Conservation (phyloP, 1,140 invertebrate species). For the Zaprionus inermis region DNA sequence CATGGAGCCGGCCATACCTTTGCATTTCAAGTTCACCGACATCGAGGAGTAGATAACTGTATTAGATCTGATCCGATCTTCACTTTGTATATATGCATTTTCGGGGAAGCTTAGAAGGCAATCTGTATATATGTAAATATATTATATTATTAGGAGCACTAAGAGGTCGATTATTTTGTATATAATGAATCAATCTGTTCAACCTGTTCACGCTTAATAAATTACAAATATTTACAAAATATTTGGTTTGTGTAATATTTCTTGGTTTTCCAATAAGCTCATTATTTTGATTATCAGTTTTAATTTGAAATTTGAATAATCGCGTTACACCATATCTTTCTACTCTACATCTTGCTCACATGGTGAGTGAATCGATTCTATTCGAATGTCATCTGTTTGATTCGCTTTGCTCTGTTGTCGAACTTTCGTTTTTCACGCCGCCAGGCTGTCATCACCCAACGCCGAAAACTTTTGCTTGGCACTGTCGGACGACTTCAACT, state of each 20-base stretch:
- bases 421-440: slow-evolving; percentile 24
- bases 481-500: slow-evolving; percentile 51
- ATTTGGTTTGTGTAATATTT: too few relatives aligned
- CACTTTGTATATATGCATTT: background rate
- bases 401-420: background rate
- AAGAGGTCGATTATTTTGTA: too few relatives aligned
- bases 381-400: background rate
- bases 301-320: background rate
- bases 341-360: background rate
- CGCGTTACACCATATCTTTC: background rate
- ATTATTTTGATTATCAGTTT: background rate
- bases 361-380: background rate
- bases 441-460: slow-evolving; percentile 32
- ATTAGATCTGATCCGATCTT: background rate
- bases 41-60: slow-evolving; percentile 29
- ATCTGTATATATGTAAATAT: slow-evolving; percentile 8
- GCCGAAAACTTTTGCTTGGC: slow-evolving; percentile 60
- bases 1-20: slow-evolving; percentile 57
- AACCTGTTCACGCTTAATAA: too few relatives aligned
- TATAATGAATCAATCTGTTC: too few relatives aligned
- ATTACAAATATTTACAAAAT: too few relatives aligned
- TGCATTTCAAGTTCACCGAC: slow-evolving; percentile 68
- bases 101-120: background rate
- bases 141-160: background rate
- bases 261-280: too few relatives aligned